Evolutionary conservation across 2,113 vertebrate species (phyloP).

Genomic region (Bostrychus sinensis): DNA sequence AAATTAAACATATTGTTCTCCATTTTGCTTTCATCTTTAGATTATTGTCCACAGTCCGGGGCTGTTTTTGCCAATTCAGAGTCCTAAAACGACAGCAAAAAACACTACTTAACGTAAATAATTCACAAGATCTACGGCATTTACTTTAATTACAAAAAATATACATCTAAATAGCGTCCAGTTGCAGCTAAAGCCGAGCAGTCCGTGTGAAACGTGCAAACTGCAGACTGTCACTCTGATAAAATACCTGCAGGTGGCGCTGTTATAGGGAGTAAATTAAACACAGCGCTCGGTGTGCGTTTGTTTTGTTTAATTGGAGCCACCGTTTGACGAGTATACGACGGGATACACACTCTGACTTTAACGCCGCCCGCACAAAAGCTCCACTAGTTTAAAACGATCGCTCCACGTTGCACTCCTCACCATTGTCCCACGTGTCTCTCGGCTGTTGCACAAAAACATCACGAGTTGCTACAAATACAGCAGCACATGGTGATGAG

Average conservation of each 20-base stretch:
- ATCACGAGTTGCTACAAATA: conserved; percentile 55
- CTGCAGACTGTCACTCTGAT: too few species aligned
- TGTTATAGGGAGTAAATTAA: neutral
- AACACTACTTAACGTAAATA: too few species aligned
- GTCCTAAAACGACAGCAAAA: too few species aligned
- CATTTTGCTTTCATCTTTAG: too few species aligned
- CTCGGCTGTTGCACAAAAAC: conserved; percentile 58
- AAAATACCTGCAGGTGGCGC: neutral
- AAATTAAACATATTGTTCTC: too few species aligned
- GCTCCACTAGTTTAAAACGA: rapidly evolving
- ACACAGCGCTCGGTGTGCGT: neutral
- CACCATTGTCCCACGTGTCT: conserved; percentile 58
- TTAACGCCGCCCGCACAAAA: conserved; percentile 38
- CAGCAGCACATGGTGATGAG: conserved; percentile 51
- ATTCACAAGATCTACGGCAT: too few species aligned
- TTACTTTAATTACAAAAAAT: too few species aligned
- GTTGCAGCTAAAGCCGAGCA: neutral
- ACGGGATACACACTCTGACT: neutral
- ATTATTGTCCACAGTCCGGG: too few species aligned
- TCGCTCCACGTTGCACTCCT: neutral
- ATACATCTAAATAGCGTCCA: too few species aligned
- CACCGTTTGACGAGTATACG: too few species aligned
- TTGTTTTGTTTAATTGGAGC: neutral
- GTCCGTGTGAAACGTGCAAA: conserved; percentile 1
- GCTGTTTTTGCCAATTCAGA: too few species aligned